Evolutionary conservation across 2,113 vertebrate genomes (phyloP).

Genomic region (Muntiacus muntjak): DNA sequence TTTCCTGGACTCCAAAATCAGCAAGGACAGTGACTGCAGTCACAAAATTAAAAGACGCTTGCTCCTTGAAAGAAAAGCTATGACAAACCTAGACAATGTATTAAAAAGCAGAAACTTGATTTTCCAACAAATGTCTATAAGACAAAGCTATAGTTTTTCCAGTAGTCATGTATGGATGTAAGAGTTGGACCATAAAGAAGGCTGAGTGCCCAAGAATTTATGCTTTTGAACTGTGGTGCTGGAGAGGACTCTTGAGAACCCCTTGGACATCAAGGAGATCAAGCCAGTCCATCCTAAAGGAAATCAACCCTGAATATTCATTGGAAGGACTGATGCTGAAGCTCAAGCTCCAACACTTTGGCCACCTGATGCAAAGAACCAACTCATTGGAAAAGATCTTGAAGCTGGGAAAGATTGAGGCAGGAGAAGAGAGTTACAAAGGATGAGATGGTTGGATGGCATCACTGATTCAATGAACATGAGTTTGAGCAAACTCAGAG

Average conservation of each 20-base stretch:
- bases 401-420: background rate
- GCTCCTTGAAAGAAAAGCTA: background rate
- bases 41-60: background rate
- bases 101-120: background rate
- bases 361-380: background rate
- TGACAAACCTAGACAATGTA: background rate
- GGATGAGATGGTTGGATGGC: background rate
- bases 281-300: background rate
- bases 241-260: background rate
- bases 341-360: background rate
- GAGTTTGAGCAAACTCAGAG: background rate
- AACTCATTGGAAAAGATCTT: background rate
- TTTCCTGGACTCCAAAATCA: background rate
- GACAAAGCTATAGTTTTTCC: background rate
- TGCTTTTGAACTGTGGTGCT: background rate
- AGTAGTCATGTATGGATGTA: background rate
- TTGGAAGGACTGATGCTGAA: background rate
- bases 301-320: background rate
- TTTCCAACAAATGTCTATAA: background rate
- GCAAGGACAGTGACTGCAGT: background rate
- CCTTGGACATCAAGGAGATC: background rate
- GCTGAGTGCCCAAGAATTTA: background rate
- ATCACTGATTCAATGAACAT: background rate
- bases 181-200: background rate
- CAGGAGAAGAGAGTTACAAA: background rate